Evolutionary conservation across 2,888 invertebrate species (phyloP), one percentile per base, ranked within the genome.

Genomic region (Sceliomorpha sp.): DNA sequence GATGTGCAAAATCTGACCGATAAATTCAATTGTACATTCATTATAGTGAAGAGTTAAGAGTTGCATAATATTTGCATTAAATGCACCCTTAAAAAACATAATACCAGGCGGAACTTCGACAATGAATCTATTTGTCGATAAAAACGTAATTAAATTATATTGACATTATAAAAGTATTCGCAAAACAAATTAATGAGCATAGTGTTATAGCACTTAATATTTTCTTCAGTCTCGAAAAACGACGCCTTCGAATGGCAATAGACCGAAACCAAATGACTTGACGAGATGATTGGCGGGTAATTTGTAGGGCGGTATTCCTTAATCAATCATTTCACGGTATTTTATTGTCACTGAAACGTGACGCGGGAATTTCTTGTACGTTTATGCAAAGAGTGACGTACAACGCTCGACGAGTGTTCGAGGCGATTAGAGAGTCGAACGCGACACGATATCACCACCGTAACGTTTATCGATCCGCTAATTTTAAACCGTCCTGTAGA

Each of bases 321-420:
- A 37, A 51, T 71, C 55, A 60, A 60, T 60, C 55, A 51, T 47
- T 70, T 50, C 31, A 37, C 48, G 48, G 55, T 34, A 44, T 45
- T 66, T 66, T 51, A 59, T 59, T 73, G 74, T 70, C 67, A 53
- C 53, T 67, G 55, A 59, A 59, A 72, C 71, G 69, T 73, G 67
- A 73, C 74, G 71, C 72, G 74, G 71, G 72, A 70, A 73, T 74
- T 75, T 74, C 68, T 72, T 55, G 32, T 58, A 2, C 55, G 56
- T 66, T 73, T 73, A 40, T 29, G 44, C 47, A 50, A 39, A 56
- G 58, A 50, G 29, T 14, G 17, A 20, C 29, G 42, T n/a, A 14
- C 27, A 27, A 20, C 26, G 42, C 13, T 42, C 26, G 44, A 37
- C 56, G 47, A 48, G 34, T 48, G 53, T 13, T 34, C 32, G 53